A percentile compares a stretch with the other conserved stretches of the same genome.
Conservation (phyloP, 2,888 invertebrate genomes). For the Euplexia lucipara region DNA sequence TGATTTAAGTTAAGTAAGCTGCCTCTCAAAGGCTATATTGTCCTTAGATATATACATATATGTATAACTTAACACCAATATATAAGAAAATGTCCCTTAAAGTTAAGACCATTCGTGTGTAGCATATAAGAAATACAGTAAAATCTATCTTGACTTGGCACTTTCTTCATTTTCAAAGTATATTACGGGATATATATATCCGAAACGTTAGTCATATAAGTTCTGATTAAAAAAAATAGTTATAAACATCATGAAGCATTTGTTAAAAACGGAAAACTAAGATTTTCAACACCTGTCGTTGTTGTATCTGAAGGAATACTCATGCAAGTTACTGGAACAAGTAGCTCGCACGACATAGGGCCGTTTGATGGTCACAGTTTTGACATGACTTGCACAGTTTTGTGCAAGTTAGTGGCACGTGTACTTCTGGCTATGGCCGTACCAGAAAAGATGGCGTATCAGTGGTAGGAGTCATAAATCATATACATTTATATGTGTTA, state of each 20-base stretch:
- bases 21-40: slow-evolving; percentile 11
- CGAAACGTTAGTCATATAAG: slow-evolving; percentile 39
- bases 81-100: slow-evolving; percentile 53
- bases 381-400: neutral
- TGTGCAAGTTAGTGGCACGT: neutral
- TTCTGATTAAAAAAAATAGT: slow-evolving; percentile 32
- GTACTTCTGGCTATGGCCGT: neutral
- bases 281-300: slow-evolving; percentile 6
- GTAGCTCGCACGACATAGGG: neutral
- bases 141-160: slow-evolving; percentile 22
- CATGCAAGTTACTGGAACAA: neutral
- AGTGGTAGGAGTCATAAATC: neutral
- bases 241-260: slow-evolving; percentile 10
- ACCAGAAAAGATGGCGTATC: neutral
- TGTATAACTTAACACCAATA: slow-evolving; percentile 54
- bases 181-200: slow-evolving; percentile 42
- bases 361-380: too few relatives aligned
- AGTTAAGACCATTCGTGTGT: slow-evolving; percentile 34
- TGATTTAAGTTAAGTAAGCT: neutral
- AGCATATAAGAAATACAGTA: slow-evolving; percentile 23
- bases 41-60: slow-evolving; percentile 41
- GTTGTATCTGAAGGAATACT: slow-evolving; percentile 1
- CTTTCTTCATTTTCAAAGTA: slow-evolving; percentile 39
- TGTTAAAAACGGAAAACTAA: slow-evolving; percentile 2
- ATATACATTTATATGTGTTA: slow-evolving; percentile 20